A percentile compares a stretch with the other conserved stretches of the same genome.
phyloP scores from a whole-genome alignment of 2,888 invertebrate genomes.

The Thereva nobilitata region DNA sequence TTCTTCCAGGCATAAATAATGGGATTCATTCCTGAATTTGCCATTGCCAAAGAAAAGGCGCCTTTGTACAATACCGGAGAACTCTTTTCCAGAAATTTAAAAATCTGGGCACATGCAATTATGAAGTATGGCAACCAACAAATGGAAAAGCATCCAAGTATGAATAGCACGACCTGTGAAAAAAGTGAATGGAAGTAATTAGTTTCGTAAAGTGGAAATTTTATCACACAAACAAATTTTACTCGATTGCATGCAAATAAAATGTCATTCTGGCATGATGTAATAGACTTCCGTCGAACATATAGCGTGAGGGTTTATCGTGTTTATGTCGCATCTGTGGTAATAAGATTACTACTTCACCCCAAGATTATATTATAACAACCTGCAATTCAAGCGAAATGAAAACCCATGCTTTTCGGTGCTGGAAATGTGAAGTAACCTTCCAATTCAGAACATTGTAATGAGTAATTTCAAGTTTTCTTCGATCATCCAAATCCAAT shows the following conservation, averaged over 20 bases:
- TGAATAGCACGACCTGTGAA: constrained; percentile 72
- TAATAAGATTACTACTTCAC: no score
- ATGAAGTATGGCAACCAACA: constrained; percentile 82
- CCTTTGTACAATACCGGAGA: constrained; percentile 66
- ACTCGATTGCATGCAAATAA: neutral
- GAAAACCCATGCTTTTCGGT: no score
- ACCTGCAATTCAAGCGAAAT: no score
- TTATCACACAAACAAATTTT: neutral
- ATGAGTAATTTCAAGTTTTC: no score
- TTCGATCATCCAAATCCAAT: no score
- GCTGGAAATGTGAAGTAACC: no score
- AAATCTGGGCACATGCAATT: constrained; percentile 67
- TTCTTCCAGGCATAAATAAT: constrained; percentile 87
- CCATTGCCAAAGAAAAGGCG: constrained; percentile 73
- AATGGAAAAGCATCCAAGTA: constrained; percentile 77
- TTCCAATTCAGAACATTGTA: no score
- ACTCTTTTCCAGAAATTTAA: constrained; percentile 61
- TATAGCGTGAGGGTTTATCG: no score
- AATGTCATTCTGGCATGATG: neutral
- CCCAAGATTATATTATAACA: no score
- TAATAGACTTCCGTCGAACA: no score
- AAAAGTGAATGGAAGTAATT: no score
- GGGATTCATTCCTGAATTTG: constrained; percentile 81
- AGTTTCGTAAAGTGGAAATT: neutral
- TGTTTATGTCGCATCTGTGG: no score